These are phyloP conservation scores for Macrophya annulata DNA, from an alignment of 2,888 invertebrate species.

Conservation along the genomic window DNA sequence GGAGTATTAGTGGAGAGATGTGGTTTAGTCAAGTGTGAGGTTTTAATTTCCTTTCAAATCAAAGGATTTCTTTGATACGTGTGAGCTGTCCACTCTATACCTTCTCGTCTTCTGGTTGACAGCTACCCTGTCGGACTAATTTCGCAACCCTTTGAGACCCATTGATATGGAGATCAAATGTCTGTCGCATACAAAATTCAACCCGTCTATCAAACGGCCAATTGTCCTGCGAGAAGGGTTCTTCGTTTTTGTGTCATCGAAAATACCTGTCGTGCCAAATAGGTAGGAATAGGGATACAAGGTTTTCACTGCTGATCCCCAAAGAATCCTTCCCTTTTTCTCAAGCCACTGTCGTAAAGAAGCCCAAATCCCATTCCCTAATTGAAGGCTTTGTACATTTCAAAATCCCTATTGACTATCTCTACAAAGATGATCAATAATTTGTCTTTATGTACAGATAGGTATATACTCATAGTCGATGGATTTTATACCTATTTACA, in stretches of 20 bases:
- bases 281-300: background rate
- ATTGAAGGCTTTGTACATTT: constrained; percentile 2
- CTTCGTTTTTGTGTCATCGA: constrained; percentile 4
- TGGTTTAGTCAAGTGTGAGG: constrained; percentile 24
- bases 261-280: constrained; percentile 14
- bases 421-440: constrained; percentile 1
- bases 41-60: constrained; percentile 48
- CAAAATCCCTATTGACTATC: background rate
- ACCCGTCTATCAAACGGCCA: constrained; percentile 30
- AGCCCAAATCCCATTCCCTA: background rate
- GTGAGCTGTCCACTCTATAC: background rate
- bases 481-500: background rate
- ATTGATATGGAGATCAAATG: constrained; percentile 53
- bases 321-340: constrained; percentile 17
- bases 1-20: background rate
- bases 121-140: constrained; percentile 3
- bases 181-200: constrained; percentile 34
- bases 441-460: background rate
- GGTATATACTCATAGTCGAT: background rate
- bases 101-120: constrained; percentile 20
- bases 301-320: background rate
- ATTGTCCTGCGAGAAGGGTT: constrained; percentile 18
- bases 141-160: constrained; percentile 23
- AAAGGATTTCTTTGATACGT: constrained; percentile 33
- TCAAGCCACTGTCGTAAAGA: constrained; percentile 8